These are phyloP conservation scores for Gibbula magus DNA, from an alignment of 2,888 invertebrate species.

Conservation along the genomic window DNA sequence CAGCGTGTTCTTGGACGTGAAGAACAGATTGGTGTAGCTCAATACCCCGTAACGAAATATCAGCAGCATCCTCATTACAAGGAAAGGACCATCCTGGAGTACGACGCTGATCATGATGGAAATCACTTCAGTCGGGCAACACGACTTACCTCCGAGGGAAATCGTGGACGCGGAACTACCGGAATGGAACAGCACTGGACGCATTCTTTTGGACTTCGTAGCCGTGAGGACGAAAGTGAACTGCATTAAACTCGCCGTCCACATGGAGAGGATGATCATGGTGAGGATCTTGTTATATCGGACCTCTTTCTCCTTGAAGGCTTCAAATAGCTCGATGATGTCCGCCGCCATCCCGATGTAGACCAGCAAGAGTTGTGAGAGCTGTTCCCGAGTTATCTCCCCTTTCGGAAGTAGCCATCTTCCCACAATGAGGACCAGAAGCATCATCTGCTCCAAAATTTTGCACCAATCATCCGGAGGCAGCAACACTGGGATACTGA, in stretches of 20 bases:
- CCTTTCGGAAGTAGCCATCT: conserved; percentile 64
- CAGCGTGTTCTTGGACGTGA: conserved; percentile 92
- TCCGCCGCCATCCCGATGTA: conserved; percentile 71
- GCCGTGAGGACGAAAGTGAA: conserved; percentile 78
- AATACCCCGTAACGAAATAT: conserved; percentile 91
- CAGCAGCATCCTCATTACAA: conserved; percentile 81
- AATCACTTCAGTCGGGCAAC: conserved; percentile 42
- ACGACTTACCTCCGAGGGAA: conserved; percentile 25
- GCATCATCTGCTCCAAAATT: conserved; percentile 57
- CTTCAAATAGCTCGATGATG: conserved; percentile 89
- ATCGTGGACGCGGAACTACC: conserved; percentile 17
- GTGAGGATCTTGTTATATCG: conserved; percentile 79
- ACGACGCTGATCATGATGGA: conserved; percentile 68
- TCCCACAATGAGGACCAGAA: conserved; percentile 58
- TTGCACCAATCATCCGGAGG: conserved; percentile 51
- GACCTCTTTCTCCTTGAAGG: conserved; percentile 80
- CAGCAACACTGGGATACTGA: conserved; percentile 35
- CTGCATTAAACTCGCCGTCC: conserved; percentile 72
- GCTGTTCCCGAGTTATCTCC: conserved; percentile 62
- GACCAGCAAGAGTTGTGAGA: conserved; percentile 67
- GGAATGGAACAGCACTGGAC: conserved; percentile 62
- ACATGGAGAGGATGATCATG: conserved; percentile 78
- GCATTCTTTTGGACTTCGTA: conserved; percentile 62
- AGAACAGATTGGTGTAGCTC: conserved; percentile 96
- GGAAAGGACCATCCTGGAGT: conserved; percentile 74